Percentiles rank a stretch among this genome's conserved stretches.
These are phyloP conservation scores for Spongilla lacustris DNA, from an alignment of 37 sponge, comb jelly and placozoan species.

Conservation along the genomic window DNA sequence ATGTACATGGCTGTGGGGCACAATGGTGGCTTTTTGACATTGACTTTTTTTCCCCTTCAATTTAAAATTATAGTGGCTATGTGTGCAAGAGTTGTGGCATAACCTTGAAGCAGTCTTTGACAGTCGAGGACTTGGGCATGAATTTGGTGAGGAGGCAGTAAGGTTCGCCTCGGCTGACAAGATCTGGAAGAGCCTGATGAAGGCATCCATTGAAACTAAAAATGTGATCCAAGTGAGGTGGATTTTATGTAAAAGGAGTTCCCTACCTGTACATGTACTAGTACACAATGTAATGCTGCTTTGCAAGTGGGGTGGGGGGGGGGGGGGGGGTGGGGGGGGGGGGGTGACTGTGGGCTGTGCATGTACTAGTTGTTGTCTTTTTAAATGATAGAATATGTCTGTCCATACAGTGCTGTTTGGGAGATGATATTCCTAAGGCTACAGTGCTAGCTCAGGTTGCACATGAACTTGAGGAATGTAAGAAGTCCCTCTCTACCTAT, in stretches of 20 bases:
- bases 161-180: constrained; percentile 65
- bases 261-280: too few relatives aligned
- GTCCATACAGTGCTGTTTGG: constrained; percentile 71
- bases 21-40: too few relatives aligned
- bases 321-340: not conserved
- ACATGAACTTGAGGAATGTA: constrained; percentile 79
- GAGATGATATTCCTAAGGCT: constrained; percentile 65
- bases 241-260: not conserved
- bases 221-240: constrained; percentile 71
- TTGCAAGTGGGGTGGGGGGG: not conserved
- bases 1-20: too few relatives aligned
- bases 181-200: constrained; percentile 84
- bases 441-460: constrained; percentile 39
- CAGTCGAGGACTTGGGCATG: constrained; percentile 39
- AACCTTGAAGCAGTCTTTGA: constrained; percentile 85
- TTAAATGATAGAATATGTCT: not conserved
- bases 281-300: not conserved
- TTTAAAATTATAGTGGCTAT: constrained; percentile 69
- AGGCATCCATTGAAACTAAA: constrained; percentile 45
- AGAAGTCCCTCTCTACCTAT: constrained; percentile 76
- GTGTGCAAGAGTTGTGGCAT: constrained; percentile 87
- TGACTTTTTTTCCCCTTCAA: not conserved
- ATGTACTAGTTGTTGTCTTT: too few relatives aligned
- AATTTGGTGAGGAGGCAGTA: constrained; percentile 78
- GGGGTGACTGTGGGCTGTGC: too few relatives aligned